A percentile compares a stretch with the other conserved stretches of the same genome.
Evolutionary conservation across 1,140 invertebrate species (phyloP).

Genomic region (Pseudobourletiella spinata): DNA sequence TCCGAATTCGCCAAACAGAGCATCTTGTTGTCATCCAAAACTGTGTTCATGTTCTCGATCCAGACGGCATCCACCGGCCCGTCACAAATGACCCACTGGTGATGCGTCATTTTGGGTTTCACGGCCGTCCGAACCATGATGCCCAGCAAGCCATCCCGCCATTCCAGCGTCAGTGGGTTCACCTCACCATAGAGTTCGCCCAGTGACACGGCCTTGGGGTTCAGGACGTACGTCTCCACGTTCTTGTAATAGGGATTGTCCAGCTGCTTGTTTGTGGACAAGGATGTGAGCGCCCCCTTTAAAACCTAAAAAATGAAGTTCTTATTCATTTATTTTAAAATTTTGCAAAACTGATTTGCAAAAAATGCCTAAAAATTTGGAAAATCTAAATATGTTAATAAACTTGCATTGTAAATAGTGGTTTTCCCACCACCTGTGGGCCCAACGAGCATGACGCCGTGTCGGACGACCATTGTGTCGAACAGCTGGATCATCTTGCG

Average conservation of each 20-base stretch:
- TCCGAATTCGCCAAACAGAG: conserved; percentile 77
- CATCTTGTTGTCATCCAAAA: conserved; percentile 91
- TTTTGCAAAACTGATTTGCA: too few species aligned
- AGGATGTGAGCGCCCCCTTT: conserved; percentile 53
- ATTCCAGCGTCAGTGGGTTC: conserved; percentile 72
- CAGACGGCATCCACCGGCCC: conserved; percentile 89
- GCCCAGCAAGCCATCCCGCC: conserved; percentile 76
- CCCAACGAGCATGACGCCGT: conserved; percentile 89
- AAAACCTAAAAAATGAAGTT: conserved; percentile 55
- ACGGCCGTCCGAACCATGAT: conserved; percentile 59
- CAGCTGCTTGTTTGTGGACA: conserved; percentile 48
- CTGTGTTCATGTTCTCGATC: conserved; percentile 93
- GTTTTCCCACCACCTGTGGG: conserved; percentile 51
- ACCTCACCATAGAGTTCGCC: conserved; percentile 83
- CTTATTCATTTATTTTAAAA: conserved; percentile 26
- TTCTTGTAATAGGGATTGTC: conserved; percentile 49
- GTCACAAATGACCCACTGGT: conserved; percentile 78
- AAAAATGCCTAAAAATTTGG: too few species aligned
- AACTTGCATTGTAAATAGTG: conserved; percentile 20
- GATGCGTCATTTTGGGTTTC: conserved; percentile 51
- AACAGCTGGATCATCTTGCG: conserved; percentile 75
- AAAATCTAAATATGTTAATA: too few species aligned
- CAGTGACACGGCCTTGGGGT: conserved; percentile 80
- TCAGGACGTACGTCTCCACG: conserved; percentile 62
- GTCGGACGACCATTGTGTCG: conserved; percentile 84